A percentile compares a stretch with the other conserved stretches of the same genome.
phyloP scores from a whole-genome alignment of 2,113 vertebrate genomes.

The Mormyrus iriodes region DNA sequence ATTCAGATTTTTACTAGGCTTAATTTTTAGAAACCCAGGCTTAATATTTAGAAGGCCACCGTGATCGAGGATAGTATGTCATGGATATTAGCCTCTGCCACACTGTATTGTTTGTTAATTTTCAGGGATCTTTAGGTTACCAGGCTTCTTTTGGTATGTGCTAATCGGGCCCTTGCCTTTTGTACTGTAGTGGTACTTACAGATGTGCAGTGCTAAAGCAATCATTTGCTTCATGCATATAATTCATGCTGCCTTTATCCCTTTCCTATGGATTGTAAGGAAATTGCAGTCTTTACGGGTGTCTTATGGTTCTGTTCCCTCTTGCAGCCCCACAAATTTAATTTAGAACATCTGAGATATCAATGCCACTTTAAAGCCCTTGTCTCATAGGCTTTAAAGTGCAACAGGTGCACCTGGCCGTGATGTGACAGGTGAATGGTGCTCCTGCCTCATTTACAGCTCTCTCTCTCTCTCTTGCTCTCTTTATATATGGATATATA shows the following conservation, averaged over 20 bases:
- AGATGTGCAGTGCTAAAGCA: too few species aligned
- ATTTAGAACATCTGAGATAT: neutral
- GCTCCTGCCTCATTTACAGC: neutral
- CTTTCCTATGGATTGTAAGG: neutral
- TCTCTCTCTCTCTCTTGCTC: neutral
- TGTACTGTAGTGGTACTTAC: neutral
- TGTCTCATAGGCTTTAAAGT: neutral
- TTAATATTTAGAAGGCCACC: too few species aligned
- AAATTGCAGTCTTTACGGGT: neutral
- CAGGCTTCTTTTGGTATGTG: neutral
- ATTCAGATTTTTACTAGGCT: neutral
- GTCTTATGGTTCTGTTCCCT: neutral
- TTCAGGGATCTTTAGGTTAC: too few species aligned
- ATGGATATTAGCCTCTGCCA: too few species aligned
- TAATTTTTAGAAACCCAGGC: too few species aligned
- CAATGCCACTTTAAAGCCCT: neutral
- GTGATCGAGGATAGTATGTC: too few species aligned
- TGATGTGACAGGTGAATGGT: neutral
- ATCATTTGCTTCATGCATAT: neutral
- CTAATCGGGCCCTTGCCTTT: neutral
- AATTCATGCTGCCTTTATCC: neutral
- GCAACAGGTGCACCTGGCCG: too few species aligned
- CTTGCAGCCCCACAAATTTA: neutral
- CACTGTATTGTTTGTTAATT: too few species aligned
- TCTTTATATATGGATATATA: too few species aligned